phyloP scores from a whole-genome alignment of 92 coral and sea anemone genomes.

The Porites rus region DNA sequence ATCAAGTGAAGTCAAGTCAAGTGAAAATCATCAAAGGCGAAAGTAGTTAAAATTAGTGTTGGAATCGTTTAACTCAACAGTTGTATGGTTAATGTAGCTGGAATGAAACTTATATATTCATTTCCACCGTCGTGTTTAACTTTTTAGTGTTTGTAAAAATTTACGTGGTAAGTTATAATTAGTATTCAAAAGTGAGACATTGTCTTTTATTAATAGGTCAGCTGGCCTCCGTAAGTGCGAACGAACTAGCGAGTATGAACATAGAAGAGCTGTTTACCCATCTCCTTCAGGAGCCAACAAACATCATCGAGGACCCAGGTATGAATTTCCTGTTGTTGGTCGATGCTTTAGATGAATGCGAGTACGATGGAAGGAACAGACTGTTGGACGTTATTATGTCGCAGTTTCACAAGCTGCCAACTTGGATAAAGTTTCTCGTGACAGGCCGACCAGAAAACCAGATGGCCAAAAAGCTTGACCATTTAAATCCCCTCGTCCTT shows the following conservation, averaged over 20 bases:
- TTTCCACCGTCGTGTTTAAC: too few species aligned
- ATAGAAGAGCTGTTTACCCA: conserved; percentile 57
- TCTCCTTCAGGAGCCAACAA: conserved; percentile 71
- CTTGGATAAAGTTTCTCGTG: conserved; percentile 70
- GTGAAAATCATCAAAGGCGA: too few species aligned
- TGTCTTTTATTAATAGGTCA: conserved; percentile 31
- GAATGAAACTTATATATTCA: too few species aligned
- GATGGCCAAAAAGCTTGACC: conserved; percentile 28
- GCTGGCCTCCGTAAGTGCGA: conserved; percentile 23
- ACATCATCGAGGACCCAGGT: conserved; percentile 60
- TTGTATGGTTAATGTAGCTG: too few species aligned
- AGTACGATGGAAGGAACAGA: conserved; percentile 50
- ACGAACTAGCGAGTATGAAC: conserved; percentile 36
- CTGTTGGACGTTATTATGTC: conserved; percentile 52
- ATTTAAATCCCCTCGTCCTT: conserved; percentile 48
- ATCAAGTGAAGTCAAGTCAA: too few species aligned
- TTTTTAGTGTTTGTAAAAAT: too few species aligned
- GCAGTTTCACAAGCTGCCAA: conserved; percentile 64
- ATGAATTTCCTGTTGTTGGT: conserved; percentile 54
- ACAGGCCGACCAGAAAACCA: conserved; percentile 68
- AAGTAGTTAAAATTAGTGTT: too few species aligned
- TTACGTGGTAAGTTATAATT: neutral
- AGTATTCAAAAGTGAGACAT: neutral
- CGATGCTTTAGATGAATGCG: conserved; percentile 79
- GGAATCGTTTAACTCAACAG: too few species aligned